Percentiles rank a stretch among this genome's conserved stretches.
Conservation (phyloP, 2,797 vertebrate species). For the Miichthys miiuy region DNA sequence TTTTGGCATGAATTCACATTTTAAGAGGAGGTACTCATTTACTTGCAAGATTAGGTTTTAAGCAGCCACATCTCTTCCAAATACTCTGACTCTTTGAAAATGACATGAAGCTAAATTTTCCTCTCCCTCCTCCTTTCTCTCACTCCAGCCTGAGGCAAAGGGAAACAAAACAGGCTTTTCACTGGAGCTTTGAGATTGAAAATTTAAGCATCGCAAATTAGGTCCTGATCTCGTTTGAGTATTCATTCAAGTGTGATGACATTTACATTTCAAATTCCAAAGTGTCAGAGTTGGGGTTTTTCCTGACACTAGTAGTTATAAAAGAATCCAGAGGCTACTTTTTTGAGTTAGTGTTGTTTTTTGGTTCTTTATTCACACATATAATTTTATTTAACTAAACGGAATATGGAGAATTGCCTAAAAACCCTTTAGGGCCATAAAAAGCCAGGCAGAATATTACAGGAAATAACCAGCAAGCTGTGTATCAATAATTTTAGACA, state of each 20-base stretch:
- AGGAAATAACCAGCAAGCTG: no score
- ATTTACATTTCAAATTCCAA: constrained; percentile 38
- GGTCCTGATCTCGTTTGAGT: constrained; percentile 36
- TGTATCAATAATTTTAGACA: no score
- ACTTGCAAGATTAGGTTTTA: constrained; percentile 25
- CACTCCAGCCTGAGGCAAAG: not conserved
- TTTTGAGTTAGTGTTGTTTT: no score
- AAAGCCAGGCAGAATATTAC: no score
- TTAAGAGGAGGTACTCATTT: constrained; percentile 22
- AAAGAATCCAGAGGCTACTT: not conserved
- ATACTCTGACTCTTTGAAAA: constrained; percentile 30
- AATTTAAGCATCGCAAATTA: constrained; percentile 23
- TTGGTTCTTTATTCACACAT: no score
- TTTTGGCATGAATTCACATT: constrained; percentile 10
- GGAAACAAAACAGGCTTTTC: constrained; percentile 34
- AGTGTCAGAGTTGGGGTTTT: constrained; percentile 3
- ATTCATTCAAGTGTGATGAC: constrained; percentile 21
- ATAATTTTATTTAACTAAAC: no score
- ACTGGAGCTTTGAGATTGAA: constrained; percentile 16
- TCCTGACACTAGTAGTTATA: not conserved
- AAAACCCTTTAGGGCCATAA: no score
- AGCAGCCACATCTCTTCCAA: constrained; percentile 19
- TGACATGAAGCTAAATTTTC: not conserved
- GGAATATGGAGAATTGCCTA: no score
- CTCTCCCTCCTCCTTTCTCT: not conserved